phyloP scores from a whole-genome alignment of 2,888 invertebrate species.

The Polydesmus complanatus region DNA sequence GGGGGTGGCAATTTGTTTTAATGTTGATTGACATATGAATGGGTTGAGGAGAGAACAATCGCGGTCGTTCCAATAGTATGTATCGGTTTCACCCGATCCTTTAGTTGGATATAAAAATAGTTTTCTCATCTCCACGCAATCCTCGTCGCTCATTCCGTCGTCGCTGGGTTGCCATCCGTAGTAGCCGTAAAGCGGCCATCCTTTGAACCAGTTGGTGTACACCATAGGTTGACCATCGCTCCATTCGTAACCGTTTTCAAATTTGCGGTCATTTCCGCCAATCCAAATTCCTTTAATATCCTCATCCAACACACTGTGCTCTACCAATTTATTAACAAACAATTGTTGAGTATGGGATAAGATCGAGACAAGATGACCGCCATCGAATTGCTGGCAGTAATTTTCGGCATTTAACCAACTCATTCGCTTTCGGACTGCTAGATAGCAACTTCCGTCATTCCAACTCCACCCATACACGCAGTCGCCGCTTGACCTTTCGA shows the following conservation, averaged over 20 bases:
- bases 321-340: slow-evolving; percentile 47
- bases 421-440: slow-evolving; percentile 43
- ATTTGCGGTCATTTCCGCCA: slow-evolving; percentile 58
- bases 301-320: slow-evolving; percentile 39
- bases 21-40: slow-evolving; percentile 50
- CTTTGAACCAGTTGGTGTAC: slow-evolving; percentile 65
- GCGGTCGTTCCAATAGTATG: slow-evolving; percentile 69
- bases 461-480: slow-evolving; percentile 59
- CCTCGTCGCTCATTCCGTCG: slow-evolving; percentile 63
- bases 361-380: slow-evolving; percentile 55
- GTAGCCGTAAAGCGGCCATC: slow-evolving; percentile 54
- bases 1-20: slow-evolving; percentile 11
- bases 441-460: slow-evolving; percentile 50
- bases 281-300: slow-evolving; percentile 52
- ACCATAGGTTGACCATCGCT: slow-evolving; percentile 55
- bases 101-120: slow-evolving; percentile 45
- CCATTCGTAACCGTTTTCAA: slow-evolving; percentile 70
- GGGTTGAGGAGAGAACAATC: slow-evolving; percentile 58
- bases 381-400: slow-evolving; percentile 43
- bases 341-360: slow-evolving; percentile 48
- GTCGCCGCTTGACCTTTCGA: slow-evolving; percentile 16
- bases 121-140: slow-evolving; percentile 62
- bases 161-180: slow-evolving; percentile 62
- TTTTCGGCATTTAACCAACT: slow-evolving; percentile 54
- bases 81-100: slow-evolving; percentile 35